A percentile compares a stretch with the other conserved stretches of the same genome.
Conservation (phyloP, 2,888 invertebrate species). For the Girardia tigrina region DNA sequence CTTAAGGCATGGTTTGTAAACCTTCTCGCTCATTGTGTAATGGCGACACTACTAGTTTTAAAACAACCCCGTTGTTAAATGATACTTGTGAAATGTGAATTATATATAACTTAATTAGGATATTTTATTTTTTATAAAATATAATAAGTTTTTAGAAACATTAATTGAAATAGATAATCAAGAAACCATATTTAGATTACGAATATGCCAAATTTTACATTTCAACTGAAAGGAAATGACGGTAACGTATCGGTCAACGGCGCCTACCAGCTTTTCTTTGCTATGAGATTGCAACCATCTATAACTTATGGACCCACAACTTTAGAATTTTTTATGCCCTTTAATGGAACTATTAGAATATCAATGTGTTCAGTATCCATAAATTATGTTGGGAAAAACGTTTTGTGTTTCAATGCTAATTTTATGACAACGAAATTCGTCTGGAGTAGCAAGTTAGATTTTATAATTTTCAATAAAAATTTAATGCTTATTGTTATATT, state of each 20-base stretch:
- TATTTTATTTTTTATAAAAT: too few species aligned
- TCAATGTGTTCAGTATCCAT: not conserved
- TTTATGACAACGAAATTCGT: not conserved
- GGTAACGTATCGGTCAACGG: not conserved
- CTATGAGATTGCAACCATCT: not conserved
- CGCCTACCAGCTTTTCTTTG: not conserved
- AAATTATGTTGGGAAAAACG: not conserved
- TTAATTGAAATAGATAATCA: too few species aligned
- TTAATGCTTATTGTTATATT: not conserved
- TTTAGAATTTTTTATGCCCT: not conserved
- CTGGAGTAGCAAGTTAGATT: not conserved
- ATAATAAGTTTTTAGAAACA: too few species aligned
- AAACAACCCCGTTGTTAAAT: too few species aligned
- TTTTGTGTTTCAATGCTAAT: not conserved
- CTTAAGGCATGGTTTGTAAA: too few species aligned
- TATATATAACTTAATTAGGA: too few species aligned
- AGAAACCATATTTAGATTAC: not conserved
- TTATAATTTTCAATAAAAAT: not conserved
- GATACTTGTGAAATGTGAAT: too few species aligned
- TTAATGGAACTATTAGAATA: not conserved
- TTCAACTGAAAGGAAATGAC: not conserved
- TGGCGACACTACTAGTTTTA: too few species aligned
- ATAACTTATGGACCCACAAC: not conserved
- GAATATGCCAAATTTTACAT: not conserved
- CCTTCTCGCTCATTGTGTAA: too few species aligned